Evolutionary conservation across 1,140 invertebrate genomes (phyloP).

Genomic region (Anastatus disparis): DNA sequence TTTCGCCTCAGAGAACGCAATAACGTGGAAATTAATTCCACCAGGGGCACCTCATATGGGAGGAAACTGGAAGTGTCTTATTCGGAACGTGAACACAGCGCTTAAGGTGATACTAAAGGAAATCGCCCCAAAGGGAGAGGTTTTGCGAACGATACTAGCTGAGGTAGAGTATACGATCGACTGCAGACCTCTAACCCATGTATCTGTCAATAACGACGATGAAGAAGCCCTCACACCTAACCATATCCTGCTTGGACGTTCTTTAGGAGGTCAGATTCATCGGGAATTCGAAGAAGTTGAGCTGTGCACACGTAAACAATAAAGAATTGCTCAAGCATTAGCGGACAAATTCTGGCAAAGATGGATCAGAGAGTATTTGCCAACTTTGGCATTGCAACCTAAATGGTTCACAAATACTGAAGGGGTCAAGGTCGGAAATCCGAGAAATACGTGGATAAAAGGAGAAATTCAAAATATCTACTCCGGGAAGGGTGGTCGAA

Average conservation of each 20-base stretch:
- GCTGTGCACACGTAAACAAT: neutral
- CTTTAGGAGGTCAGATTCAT: neutral
- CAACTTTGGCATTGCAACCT: conserved; percentile 42
- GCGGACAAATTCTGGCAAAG: conserved; percentile 46
- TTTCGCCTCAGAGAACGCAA: no score
- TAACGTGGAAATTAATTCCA: no score
- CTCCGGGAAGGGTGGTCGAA: no score
- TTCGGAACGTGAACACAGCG: no score
- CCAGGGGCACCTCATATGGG: no score
- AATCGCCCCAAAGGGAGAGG: neutral
- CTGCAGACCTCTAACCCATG: conserved; percentile 16
- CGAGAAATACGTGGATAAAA: no score
- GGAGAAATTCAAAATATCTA: no score
- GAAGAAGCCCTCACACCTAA: conserved; percentile 43
- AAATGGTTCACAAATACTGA: no score
- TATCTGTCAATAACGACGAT: conserved; percentile 40
- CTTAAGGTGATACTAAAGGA: no score
- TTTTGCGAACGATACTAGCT: neutral
- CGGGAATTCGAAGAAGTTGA: neutral
- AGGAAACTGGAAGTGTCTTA: no score
- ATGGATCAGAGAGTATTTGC: conserved; percentile 46
- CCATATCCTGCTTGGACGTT: conserved; percentile 49
- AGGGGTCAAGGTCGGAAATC: no score
- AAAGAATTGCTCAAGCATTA: conserved; percentile 19
- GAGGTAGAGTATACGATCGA: neutral